Conservation (phyloP, 2,888 invertebrate species). For the Eilema griseolum region DNA sequence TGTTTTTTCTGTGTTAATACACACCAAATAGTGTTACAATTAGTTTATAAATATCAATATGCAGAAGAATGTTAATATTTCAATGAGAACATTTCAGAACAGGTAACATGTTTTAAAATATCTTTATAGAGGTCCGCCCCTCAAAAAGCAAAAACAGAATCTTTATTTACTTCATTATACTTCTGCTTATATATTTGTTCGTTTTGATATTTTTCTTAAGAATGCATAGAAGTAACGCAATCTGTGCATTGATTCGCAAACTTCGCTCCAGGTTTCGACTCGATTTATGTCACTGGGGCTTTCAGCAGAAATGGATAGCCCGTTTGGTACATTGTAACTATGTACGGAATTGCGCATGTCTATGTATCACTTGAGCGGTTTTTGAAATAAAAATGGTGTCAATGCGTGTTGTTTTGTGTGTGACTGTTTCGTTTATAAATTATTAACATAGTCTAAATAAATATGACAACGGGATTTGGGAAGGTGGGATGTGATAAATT, state of each 20-base stretch:
- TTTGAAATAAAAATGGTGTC: background rate
- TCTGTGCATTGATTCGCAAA: background rate
- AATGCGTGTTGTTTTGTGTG: background rate
- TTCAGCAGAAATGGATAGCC: background rate
- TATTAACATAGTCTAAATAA: background rate
- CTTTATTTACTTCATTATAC: background rate
- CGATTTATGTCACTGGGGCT: background rate
- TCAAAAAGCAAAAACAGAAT: background rate
- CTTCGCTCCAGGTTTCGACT: background rate
- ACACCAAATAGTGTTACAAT: background rate
- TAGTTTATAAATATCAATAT: background rate
- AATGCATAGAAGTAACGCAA: background rate
- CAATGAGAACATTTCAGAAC: background rate
- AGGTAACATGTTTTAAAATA: background rate
- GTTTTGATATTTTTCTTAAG: background rate
- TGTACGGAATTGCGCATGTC: background rate
- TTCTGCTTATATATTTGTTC: background rate
- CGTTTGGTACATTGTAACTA: too few species aligned
- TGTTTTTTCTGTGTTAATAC: background rate
- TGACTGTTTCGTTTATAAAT: background rate
- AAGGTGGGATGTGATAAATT: slow-evolving; percentile 4
- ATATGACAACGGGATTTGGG: background rate
- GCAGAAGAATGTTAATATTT: background rate
- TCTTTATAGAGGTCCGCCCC: background rate
- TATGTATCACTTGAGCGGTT: background rate